These are phyloP conservation scores for Edolisoma coerulescens DNA, from an alignment of 2,113 vertebrate species.

Conservation along the genomic window DNA sequence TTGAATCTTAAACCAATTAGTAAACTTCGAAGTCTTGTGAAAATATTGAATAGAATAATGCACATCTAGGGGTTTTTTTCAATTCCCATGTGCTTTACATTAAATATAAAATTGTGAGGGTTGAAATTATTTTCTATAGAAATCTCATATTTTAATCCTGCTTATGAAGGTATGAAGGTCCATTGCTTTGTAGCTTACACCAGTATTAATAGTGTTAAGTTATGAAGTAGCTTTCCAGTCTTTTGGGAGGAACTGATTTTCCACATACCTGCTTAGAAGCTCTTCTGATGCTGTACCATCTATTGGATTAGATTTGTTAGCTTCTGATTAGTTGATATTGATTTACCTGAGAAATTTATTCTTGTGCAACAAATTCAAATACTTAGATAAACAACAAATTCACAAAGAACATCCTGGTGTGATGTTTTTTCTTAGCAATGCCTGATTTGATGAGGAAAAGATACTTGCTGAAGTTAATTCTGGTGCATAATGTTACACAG, in stretches of 20 bases:
- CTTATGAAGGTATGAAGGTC: neutral
- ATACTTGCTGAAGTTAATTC: neutral
- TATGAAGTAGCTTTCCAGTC: neutral
- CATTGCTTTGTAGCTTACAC: neutral
- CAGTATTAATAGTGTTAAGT: neutral
- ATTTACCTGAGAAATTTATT: neutral
- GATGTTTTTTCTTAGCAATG: neutral
- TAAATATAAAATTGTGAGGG: neutral
- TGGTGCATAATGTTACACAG: neutral
- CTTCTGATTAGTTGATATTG: neutral
- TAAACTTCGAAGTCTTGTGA: neutral
- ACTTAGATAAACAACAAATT: neutral
- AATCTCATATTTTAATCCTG: neutral
- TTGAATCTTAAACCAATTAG: neutral
- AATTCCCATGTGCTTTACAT: neutral
- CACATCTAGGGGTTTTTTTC: neutral
- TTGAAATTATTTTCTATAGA: neutral
- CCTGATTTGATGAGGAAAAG: neutral
- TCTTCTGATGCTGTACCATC: neutral
- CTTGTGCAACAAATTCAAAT: neutral
- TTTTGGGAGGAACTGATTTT: neutral
- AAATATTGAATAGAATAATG: neutral
- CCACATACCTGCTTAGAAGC: neutral
- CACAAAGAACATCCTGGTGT: neutral
- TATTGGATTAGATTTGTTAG: neutral